Conservation (phyloP, 2,797 vertebrate species). For the Gambusia yucatana region DNA sequence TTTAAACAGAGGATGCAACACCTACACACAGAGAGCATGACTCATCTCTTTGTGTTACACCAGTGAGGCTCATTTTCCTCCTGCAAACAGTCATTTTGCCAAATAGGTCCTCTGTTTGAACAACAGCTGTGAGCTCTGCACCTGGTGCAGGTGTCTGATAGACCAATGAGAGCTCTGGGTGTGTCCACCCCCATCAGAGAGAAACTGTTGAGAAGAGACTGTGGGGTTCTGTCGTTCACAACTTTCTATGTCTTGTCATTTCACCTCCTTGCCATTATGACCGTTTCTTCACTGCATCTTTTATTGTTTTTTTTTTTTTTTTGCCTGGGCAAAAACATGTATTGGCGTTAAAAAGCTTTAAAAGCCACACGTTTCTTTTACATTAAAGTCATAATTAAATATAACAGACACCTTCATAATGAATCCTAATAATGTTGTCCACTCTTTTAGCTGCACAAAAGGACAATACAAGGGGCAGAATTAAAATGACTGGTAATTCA, state of each 20-base stretch:
- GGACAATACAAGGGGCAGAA: background rate
- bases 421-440: background rate
- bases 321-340: constrained; percentile 47
- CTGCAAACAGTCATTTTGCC: constrained; percentile 42
- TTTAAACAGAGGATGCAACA: constrained; percentile 51
- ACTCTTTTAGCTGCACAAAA: background rate
- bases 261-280: constrained; percentile 70
- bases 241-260: constrained; percentile 72
- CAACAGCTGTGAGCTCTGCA: constrained; percentile 58
- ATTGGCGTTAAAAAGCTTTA: constrained; percentile 25
- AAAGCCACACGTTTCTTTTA: constrained; percentile 13
- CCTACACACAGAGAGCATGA: constrained; percentile 50
- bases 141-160: constrained; percentile 64
- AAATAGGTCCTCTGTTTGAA: constrained; percentile 50
- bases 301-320: background rate
- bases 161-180: constrained; percentile 51
- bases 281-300: constrained; percentile 17
- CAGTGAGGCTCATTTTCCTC: constrained; percentile 48
- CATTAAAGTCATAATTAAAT: constrained; percentile 8
- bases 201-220: constrained; percentile 81
- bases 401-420: background rate
- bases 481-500: background rate
- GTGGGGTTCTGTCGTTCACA: constrained; percentile 84
- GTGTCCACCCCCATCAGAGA: constrained; percentile 70
- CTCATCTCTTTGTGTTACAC: constrained; percentile 43